Conservation (phyloP, 2,113 vertebrate species). For the Chlamydotis undulata region DNA sequence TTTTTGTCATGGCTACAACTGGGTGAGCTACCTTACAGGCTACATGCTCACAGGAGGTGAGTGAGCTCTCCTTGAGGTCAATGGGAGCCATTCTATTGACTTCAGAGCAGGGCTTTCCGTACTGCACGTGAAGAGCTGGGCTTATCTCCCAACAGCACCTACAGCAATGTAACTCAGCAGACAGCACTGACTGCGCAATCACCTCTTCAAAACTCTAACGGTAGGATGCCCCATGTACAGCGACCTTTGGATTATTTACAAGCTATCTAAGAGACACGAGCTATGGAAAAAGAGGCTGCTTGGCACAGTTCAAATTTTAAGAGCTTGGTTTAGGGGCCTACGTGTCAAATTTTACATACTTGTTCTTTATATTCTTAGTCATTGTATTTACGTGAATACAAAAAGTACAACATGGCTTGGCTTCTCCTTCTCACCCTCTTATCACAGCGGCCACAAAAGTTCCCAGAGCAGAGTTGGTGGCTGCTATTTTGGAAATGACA, state of each 20-base stretch:
- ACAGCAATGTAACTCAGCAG: not conserved
- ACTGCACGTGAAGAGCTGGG: not conserved
- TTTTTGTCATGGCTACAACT: not conserved
- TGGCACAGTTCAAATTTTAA: not conserved
- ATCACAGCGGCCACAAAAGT: not conserved
- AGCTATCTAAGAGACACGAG: not conserved
- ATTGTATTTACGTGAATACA: not conserved
- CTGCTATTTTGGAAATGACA: conserved; percentile 39
- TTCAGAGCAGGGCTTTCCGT: not conserved
- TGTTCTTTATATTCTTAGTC: not conserved
- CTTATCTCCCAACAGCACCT: not conserved
- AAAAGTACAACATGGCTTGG: not conserved
- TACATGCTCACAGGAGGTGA: not conserved
- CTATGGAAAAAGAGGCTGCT: not conserved
- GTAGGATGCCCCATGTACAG: not conserved
- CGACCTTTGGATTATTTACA: not conserved
- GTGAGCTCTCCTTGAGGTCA: not conserved
- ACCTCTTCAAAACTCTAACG: not conserved
- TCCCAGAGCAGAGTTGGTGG: conserved; percentile 26
- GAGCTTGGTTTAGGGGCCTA: not conserved
- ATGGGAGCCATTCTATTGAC: not conserved
- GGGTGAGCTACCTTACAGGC: not conserved
- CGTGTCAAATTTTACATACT: not conserved
- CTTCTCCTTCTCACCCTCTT: conserved; percentile 14
- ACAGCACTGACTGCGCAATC: not conserved